Percentiles rank a stretch among this genome's conserved stretches.
phyloP scores from a whole-genome alignment of 2,113 vertebrate genomes.

The Sinocyclocheilus maitianheensis region DNA sequence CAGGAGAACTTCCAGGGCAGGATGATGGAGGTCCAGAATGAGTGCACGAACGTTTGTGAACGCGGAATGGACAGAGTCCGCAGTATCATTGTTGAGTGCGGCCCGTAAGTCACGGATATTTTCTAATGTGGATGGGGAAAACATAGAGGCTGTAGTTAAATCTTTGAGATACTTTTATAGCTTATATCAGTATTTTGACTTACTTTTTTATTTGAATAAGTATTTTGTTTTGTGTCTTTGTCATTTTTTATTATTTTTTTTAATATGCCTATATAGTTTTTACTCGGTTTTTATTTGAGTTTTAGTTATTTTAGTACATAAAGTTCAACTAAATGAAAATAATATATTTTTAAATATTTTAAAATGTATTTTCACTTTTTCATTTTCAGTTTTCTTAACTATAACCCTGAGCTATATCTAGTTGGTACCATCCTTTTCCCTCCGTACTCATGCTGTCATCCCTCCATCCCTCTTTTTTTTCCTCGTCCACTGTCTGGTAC shows the following conservation, averaged over 20 bases:
- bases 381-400: neutral
- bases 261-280: too few species aligned
- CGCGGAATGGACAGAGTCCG: slow-evolving; percentile 86
- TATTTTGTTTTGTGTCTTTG: too few species aligned
- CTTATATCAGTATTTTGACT: neutral
- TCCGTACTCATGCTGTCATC: slow-evolving; percentile 2
- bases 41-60: slow-evolving; percentile 90
- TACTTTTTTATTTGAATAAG: too few species aligned
- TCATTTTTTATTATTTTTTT: neutral
- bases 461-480: slow-evolving; percentile 41
- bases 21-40: slow-evolving; percentile 85
- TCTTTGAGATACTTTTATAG: neutral
- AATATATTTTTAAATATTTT: too few species aligned
- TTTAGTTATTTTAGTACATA: too few species aligned
- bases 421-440: neutral
- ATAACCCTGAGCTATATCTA: neutral
- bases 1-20: slow-evolving; percentile 97
- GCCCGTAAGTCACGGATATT: slow-evolving; percentile 84
- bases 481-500: slow-evolving; percentile 33
- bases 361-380: too few species aligned
- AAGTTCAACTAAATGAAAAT: too few species aligned
- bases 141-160: neutral
- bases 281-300: too few species aligned
- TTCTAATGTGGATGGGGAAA: slow-evolving; percentile 27
- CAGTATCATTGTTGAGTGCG: slow-evolving; percentile 88